Evolutionary conservation across 2,797 vertebrate species (phyloP), one percentile per base, ranked within the genome.

Genomic region (Novumbra hubbsi): DNA sequence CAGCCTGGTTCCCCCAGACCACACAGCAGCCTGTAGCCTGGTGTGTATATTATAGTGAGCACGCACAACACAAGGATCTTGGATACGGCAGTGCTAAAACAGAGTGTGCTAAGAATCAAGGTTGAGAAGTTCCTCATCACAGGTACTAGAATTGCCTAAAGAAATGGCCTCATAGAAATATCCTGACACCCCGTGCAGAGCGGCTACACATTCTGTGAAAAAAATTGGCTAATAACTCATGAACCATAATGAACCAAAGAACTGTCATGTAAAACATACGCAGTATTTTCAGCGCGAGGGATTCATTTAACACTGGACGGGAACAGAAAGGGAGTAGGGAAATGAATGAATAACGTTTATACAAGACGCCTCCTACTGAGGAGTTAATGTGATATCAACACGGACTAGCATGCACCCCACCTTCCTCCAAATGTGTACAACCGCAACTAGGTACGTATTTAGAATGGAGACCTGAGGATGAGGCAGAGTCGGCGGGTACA

Each of bases 161-260:
- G 34, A 38, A 38, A 38, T 38, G n/a, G n/a, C n/a, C n/a, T n/a
- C n/a, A n/a, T n/a, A n/a, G n/a, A n/a, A n/a, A n/a, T n/a, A n/a
- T n/a, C n/a, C n/a, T n/a, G n/a, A n/a, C n/a, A n/a, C n/a, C n/a
- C n/a, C 87, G 89, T 85, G 91, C 90, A 91, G 83, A 87, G 83
- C 84, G 85, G 86, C 83, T 87, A 73, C 85, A 88, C 88, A 91
- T 90, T 90, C 88, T 87, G 90, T 70, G 45, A 78, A 62, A 84
- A 84, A 91, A 91, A 92, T 91, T 87, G 90, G 86, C 88, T 90
- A 89, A 92, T 92, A 91, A 92, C 89, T 91, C 88, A 89, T 76
- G 73, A 78, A 83, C 87, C 64, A 60, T 90, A 91, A 92, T 90
- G 88, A 92, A 90, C 81, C 84, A 85, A 80, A 81, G 85, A 70